Base-by-base conservation (phyloP, 2,888 invertebrate genomes). In the Mactromeris polynyma region DNA sequence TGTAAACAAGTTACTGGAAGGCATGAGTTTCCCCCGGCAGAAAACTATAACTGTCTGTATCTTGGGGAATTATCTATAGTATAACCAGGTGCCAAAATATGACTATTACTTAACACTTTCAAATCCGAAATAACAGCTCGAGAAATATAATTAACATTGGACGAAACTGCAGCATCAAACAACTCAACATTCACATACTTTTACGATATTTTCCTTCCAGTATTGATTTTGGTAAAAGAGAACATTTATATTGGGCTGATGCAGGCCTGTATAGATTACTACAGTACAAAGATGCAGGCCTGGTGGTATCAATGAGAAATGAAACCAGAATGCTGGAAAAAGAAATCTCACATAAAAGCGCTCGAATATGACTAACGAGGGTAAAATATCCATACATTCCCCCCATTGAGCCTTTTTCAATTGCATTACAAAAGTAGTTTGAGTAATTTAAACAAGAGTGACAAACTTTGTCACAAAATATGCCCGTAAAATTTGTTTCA, bases 61-160 rank as follows among this genome's bases (percentile, higher is more conserved):
- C 26, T 58, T 21, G n/a, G 11, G 36, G 21, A 36, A 73, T 73
- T 33, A 14, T 73, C 73, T 17, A 11, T 17, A 33, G 19, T 73
- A 14, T 36, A 36, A 36, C 14, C 33, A 33, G 73, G 73, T 73
- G 73, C 73, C 73, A 73, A 73, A 73, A 36, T 73, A 73, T 73
- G 73, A 73, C 73, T 64, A 64, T 64, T 64, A 64, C 58, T 64
- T 64, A 2, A 64, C 58, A 64, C 58, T 26, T 64, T 9, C 9
- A 26, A 64, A 64, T 64, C 11, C 26, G 9, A 26, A 64, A 64
- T 26, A 64, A 64, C 26, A 26, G 26, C 6, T 64, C 2, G 4
- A n/a, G 11, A 64, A 26, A 21, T 9, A 64, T 58, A n/a, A 58
- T 64, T 26, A 64, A 26, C 26, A 26, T 64, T 7, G 51, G 26